These are phyloP conservation scores for Semicossyphus pulcher DNA, from an alignment of 2,113 vertebrate genomes.

Conservation along the genomic window DNA sequence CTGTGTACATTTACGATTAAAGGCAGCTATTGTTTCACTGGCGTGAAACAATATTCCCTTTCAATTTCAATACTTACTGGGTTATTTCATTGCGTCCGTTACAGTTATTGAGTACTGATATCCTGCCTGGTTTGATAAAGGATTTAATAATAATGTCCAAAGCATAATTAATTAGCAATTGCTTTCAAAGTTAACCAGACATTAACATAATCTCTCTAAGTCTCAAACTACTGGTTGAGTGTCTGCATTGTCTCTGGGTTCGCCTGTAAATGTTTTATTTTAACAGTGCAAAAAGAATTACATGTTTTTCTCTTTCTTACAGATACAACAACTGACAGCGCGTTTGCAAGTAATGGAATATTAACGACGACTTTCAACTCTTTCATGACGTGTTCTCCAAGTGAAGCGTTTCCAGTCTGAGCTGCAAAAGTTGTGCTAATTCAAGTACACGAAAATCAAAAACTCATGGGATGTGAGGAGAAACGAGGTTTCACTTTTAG, in stretches of 20 bases:
- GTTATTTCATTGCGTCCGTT: too few species aligned
- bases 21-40: too few species aligned
- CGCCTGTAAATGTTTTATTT: neutral
- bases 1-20: too few species aligned
- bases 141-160: too few species aligned
- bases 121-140: too few species aligned
- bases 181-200: too few species aligned
- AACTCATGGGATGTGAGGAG: neutral
- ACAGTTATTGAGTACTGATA: too few species aligned
- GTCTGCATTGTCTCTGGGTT: neutral
- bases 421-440: conserved; percentile 1
- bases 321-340: conserved; percentile 66
- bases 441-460: neutral
- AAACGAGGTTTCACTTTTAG: neutral
- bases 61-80: too few species aligned
- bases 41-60: too few species aligned
- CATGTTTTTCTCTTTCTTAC: conserved; percentile 46
- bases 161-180: too few species aligned
- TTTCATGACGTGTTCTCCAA: conserved; percentile 70
- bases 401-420: conserved; percentile 63
- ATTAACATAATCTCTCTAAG: too few species aligned
- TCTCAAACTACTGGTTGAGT: too few species aligned
- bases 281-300: conserved; percentile 2
- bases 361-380: conserved; percentile 74
- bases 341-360: conserved; percentile 79